Evolutionary conservation across 2,888 invertebrate species (phyloP).

Genomic region (Argyresthia goedartella): DNA sequence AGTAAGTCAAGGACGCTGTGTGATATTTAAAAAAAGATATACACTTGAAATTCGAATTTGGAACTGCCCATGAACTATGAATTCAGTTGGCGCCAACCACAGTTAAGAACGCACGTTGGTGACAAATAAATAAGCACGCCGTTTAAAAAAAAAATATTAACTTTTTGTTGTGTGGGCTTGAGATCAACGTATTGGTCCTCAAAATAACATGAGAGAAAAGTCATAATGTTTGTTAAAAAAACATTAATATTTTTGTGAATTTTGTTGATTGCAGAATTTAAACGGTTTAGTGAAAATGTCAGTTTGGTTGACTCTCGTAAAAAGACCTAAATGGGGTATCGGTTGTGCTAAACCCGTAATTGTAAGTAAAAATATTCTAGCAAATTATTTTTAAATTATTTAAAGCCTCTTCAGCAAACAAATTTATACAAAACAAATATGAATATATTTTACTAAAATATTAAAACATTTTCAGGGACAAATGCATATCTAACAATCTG

Average conservation of each 20-base stretch:
- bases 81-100: neutral
- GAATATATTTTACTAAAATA: neutral
- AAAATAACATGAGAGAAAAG: too few relatives aligned
- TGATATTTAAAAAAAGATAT: too few relatives aligned
- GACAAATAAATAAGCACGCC: constrained; percentile 8
- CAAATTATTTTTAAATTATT: neutral
- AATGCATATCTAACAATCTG: too few relatives aligned
- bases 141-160: too few relatives aligned
- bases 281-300: constrained; percentile 54
- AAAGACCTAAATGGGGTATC: constrained; percentile 55
- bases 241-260: too few relatives aligned
- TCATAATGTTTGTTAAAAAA: too few relatives aligned
- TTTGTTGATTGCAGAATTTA: too few relatives aligned
- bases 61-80: neutral
- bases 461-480: too few relatives aligned
- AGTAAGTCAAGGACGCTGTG: constrained; percentile 9
- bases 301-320: constrained; percentile 72
- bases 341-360: constrained; percentile 48
- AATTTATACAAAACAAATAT: neutral
- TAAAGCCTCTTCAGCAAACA: too few relatives aligned
- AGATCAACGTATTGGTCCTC: too few relatives aligned
- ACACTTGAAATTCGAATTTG: neutral
- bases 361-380: constrained; percentile 46
- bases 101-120: neutral
- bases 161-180: too few relatives aligned